phyloP scores from a whole-genome alignment of 2,797 vertebrate genomes.

The Champsocephalus esox region DNA sequence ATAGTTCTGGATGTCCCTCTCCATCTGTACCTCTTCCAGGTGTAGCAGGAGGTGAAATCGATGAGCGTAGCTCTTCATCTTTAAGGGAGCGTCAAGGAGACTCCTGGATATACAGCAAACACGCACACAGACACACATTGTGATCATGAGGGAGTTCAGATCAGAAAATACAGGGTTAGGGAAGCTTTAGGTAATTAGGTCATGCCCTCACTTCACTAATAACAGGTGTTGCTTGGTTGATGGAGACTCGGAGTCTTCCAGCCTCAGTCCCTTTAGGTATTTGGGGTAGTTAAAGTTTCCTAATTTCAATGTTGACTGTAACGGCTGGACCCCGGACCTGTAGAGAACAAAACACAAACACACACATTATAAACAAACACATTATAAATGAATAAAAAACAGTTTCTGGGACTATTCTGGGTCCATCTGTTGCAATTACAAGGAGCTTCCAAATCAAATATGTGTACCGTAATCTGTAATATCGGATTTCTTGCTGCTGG shows the following conservation, averaged over 20 bases:
- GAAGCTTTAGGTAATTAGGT: neutral
- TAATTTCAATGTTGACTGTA: conserved; percentile 52
- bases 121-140: neutral
- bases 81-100: conserved; percentile 78
- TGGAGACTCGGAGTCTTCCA: conserved; percentile 62
- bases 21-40: conserved; percentile 95
- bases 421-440: conserved; percentile 1
- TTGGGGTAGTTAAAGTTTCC: conserved; percentile 50
- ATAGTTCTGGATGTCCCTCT: conserved; percentile 90
- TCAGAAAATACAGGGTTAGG: neutral
- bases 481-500: neutral
- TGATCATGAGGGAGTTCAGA: neutral
- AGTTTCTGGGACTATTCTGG: neutral
- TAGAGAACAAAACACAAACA: conserved; percentile 32
- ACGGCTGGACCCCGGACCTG: conserved; percentile 58
- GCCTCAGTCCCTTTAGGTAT: conserved; percentile 69
- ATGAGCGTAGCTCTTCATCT: conserved; percentile 82
- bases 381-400: conserved; percentile 3
- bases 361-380: conserved; percentile 5
- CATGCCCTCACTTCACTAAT: conserved; percentile 69
- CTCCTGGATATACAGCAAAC: conserved; percentile 61
- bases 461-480: neutral
- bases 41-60: conserved; percentile 90
- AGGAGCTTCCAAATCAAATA: neutral
- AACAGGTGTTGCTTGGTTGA: conserved; percentile 53